Base-by-base conservation (phyloP, 2,797 vertebrate genomes). In the Natrix natrix region DNA sequence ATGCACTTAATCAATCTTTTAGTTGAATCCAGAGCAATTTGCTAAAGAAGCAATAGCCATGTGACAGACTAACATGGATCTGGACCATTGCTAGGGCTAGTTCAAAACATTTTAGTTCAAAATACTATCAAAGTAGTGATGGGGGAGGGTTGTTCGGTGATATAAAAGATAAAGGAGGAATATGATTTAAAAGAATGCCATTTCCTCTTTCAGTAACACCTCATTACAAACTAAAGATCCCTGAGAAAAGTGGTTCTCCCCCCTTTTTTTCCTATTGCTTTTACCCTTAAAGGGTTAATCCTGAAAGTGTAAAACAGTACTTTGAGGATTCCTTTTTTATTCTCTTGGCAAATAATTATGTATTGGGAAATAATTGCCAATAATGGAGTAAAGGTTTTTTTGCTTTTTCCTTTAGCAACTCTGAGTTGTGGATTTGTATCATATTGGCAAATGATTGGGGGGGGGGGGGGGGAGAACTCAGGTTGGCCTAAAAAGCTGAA, bases 401-500 rank as follows among this genome's bases (percentile, higher is more conserved):
- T n/a, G n/a, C 92, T 93, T 89, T 91, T 48, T 78, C 1, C 61
- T 92, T 91, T 93, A 93, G 28, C 0, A 2, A 86, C 87, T 4
- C 87, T 94, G 90, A 89, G 93, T 94, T 88, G 89, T 92, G 91
- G 94, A 97, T 94, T 95, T 96, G 89, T 95, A 94, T 94, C 93
- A 90, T 83, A 54, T 56, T 96, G 94, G 94, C 97, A 95, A 94
- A 86, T 54, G 91, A 93, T 93, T 52, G 4, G 6, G 48, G 48
- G 48, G 48, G 48, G 48, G n/a, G 4, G 48, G 48, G 48, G 48
- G 2, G 48, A 88, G 93, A 94, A 95, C 91, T 95, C 93, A 92
- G 56, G 56, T 94, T 96, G 97, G 95, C 94, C 95, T 96, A 94
- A 97, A 97, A 97, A 95, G 91, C 95, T 96, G 95, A 96, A 97